Base-by-base conservation (phyloP, 2,113 vertebrate genomes). In the Gavia stellata region DNA sequence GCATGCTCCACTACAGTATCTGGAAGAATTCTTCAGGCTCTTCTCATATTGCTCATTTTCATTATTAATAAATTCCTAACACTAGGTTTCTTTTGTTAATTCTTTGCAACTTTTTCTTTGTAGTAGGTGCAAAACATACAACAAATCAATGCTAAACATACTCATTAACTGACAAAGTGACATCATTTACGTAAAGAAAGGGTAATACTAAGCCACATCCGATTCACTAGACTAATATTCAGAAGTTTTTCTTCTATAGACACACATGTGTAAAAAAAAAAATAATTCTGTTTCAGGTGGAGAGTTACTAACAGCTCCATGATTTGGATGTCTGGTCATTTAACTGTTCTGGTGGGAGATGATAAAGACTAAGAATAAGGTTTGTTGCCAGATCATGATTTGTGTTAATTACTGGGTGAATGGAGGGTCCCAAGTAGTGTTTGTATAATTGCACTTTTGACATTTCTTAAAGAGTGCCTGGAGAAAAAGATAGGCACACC, bases 321-420 rank as follows among this genome's bases (percentile, higher is more conserved):
- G 70, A 67, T 83, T 74, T 33, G 49, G 84, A 52, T 81, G 34
- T 59, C 31, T 75, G 36, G 17, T 28, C 38, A 81, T 49, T 74
- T 47, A 81, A 88, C 24, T 58, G 52, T 63, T 92, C 52, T 81
- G 40, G 34, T 68, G 70, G 65, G 68, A 87, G 65, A 72, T 3
- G 29, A 59, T 36, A 74, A 75, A 91, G 50, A 33, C 18, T 12
- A 74, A 49, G 53, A 84, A 77, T 49, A 81, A 91, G 53, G 8
- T 58, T 61, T 72, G 36, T 44, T 85, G 53, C 61, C 74, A 79
- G 61, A 67, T 92, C 75, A 81, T 47, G 56, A 94, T 91, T 95
- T 90, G 84, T 68, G 65, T 45, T 91, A 92, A 94, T 95, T 93
- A 91, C 36, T 36, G 49, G 77, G 73, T 91, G 80, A 95, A 90